Base-by-base conservation (phyloP, 2,113 vertebrate species). In the Zosterops borbonicus region DNA sequence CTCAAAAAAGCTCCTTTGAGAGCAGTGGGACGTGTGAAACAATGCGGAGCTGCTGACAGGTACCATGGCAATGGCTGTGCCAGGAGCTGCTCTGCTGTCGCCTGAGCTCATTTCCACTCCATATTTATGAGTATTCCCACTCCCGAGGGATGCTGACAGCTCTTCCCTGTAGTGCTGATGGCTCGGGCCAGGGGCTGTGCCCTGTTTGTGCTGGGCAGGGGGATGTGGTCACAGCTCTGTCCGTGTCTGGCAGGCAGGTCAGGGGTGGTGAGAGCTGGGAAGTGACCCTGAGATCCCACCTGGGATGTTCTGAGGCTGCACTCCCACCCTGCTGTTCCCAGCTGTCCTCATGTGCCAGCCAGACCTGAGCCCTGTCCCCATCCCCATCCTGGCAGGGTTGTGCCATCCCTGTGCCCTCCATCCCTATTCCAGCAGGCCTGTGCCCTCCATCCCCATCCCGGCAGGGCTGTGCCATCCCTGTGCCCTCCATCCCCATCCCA, bases 11-110 rank as follows among this genome's bases (percentile, higher is more conserved):
- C 60, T 89, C 68, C 59, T 89, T 37, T 29, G 24, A n/a, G 89
- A 89, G 73, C 84, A 83, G 94, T 67, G 46, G 89, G 93, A 95
- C 33, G 69, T 74, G 87, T 67, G 93, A 81, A 92, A 77, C 91
- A 86, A 84, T 29, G 81, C 35, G 24, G 17, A 88, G 18, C 86
- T 80, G 85, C 96, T 94, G 96, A 55, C 94, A 95, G 95, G 87
- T 89, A 39, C 93, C 92, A 87, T 84, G 93, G 94, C 94, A 94
- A 95, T 92, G 91, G 93, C 93, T 88, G 53, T 63, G 83, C n/a
- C 50, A 95, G 60, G 22, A 79, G 89, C 91, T 69, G 86, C 78
- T 83, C 89, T 86, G 83, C 89, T 25, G 0, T 16, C 21, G 39
- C 44, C 93, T 86, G 12, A 90, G n/a, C 89, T 75, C 3, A 29